Conservation (phyloP, 2,888 invertebrate genomes). For the Dynastes hyllus region DNA sequence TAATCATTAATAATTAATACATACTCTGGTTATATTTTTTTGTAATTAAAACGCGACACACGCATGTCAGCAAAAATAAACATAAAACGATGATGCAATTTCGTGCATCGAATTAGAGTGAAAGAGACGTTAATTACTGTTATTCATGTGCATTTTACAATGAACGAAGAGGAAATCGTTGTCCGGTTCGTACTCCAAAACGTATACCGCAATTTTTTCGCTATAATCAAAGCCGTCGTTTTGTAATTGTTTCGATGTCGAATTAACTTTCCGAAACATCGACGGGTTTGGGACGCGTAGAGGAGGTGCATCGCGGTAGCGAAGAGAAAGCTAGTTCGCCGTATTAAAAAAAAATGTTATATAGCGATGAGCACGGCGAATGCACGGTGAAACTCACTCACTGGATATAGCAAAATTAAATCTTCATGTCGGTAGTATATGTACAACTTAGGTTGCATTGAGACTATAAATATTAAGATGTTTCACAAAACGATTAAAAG, state of each 20-base stretch:
- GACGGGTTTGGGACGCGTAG: neutral
- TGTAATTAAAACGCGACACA: neutral
- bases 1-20: no score
- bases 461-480: no score
- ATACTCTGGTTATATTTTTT: no score
- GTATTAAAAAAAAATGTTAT: conserved; percentile 10
- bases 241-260: conserved; percentile 39
- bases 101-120: conserved; percentile 13
- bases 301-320: conserved; percentile 14
- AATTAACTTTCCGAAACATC: conserved; percentile 32
- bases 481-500: no score
- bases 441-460: neutral
- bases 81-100: conserved; percentile 19
- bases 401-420: conserved; percentile 18
- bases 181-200: conserved; percentile 14
- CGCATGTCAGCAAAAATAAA: neutral
- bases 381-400: conserved; percentile 14
- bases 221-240: conserved; percentile 26
- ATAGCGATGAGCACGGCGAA: conserved; percentile 15
- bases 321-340: conserved; percentile 32
- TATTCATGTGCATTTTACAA: conserved; percentile 28
- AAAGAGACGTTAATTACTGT: conserved; percentile 38
- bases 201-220: conserved; percentile 35
- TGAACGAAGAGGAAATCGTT: conserved; percentile 32
- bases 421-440: neutral